These are phyloP conservation scores for Campylorhamphus procurvoides DNA, from an alignment of 2,113 vertebrate species.

Conservation along the genomic window DNA sequence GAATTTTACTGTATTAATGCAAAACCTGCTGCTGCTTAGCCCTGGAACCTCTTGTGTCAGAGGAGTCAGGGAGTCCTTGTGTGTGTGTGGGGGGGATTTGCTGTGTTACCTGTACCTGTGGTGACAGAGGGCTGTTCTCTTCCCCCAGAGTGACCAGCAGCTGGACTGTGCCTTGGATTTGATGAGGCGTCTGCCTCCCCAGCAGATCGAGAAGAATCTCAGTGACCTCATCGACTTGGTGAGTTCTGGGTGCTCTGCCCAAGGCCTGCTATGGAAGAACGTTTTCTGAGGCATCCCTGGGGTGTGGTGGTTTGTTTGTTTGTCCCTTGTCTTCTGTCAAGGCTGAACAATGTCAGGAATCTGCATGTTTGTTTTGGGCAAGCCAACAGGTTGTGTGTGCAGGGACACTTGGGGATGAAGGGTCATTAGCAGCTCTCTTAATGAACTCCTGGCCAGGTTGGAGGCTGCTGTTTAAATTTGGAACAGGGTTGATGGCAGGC, in stretches of 20 bases:
- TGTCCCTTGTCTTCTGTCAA: neutral
- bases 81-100: too few relatives aligned
- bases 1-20: neutral
- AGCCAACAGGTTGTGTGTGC: neutral
- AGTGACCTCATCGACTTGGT: constrained; percentile 99
- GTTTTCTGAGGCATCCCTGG: neutral
- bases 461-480: neutral
- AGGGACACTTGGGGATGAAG: neutral
- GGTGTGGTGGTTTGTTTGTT: neutral
- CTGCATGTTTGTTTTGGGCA: fast-evolving
- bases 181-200: constrained; percentile 99
- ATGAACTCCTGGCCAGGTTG: neutral
- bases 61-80: neutral
- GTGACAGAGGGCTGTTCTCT: neutral
- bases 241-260: constrained; percentile 21
- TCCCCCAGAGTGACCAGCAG: constrained; percentile 92
- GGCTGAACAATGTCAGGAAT: neutral
- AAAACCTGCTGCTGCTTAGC: neutral
- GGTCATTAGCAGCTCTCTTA: neutral
- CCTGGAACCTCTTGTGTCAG: fast-evolving
- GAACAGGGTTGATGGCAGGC: neutral
- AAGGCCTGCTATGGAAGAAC: neutral
- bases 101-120: neutral
- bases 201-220: constrained; percentile 99
- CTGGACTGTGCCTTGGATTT: constrained; percentile 99